phyloP scores from a whole-genome alignment of 1,140 invertebrate species.

The Papilio polyxenes region DNA sequence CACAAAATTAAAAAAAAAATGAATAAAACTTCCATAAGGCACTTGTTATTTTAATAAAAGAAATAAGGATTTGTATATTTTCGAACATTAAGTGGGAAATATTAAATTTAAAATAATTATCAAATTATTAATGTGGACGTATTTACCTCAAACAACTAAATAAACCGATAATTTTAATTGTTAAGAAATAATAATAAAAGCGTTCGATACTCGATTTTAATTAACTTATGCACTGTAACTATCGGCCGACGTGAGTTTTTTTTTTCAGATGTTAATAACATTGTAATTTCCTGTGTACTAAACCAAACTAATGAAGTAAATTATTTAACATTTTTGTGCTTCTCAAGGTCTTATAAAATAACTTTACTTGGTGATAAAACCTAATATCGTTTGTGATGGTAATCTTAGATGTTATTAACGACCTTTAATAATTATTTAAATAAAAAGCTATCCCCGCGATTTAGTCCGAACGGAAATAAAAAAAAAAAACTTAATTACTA shows the following conservation, averaged over 20 bases:
- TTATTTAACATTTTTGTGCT: not conserved
- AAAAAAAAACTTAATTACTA: too few relatives aligned
- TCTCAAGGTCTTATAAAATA: not conserved
- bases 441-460: too few relatives aligned
- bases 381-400: too few relatives aligned
- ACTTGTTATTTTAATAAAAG: too few relatives aligned
- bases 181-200: slow-evolving; percentile 15
- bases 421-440: too few relatives aligned
- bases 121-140: not conserved
- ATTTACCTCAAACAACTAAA: not conserved
- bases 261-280: not conserved
- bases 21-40: too few relatives aligned
- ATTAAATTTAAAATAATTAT: not conserved
- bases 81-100: too few relatives aligned
- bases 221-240: not conserved
- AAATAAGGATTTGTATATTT: too few relatives aligned
- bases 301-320: not conserved
- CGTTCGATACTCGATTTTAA: not conserved
- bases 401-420: too few relatives aligned
- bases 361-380: too few relatives aligned
- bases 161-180: slow-evolving; percentile 18
- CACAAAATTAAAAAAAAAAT: too few relatives aligned
- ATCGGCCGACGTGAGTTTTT: not conserved
- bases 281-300: not conserved
- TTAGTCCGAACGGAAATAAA: too few relatives aligned